Evolutionary conservation across 2,113 vertebrate species (phyloP).

Genomic region (Sceloporus tristichus): DNA sequence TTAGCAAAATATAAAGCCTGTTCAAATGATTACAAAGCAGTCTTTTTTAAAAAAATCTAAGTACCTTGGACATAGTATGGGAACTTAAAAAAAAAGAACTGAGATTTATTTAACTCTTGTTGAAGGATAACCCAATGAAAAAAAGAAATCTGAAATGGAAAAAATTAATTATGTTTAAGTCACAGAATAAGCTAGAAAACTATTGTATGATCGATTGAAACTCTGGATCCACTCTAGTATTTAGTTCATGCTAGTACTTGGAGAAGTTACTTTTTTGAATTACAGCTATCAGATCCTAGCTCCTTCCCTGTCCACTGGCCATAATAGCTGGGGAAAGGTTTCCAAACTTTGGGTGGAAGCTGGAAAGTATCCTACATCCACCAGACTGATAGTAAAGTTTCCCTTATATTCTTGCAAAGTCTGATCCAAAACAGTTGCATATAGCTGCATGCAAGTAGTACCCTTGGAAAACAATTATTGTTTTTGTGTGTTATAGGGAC

Average conservation of each 20-base stretch:
- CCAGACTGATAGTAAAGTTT: slow-evolving; percentile 17
- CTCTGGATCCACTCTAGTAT: not conserved
- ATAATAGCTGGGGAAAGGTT: not conserved
- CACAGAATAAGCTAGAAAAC: not conserved
- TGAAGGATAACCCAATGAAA: not conserved
- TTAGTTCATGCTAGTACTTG: not conserved
- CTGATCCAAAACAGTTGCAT: not conserved
- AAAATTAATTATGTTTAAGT: not conserved
- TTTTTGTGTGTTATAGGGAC: no score
- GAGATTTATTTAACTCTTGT: not conserved
- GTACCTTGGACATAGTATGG: not conserved
- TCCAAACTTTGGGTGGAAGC: not conserved
- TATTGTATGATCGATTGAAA: not conserved
- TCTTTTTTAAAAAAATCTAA: not conserved
- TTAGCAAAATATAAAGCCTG: slow-evolving; percentile 1
- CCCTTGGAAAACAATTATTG: not conserved
- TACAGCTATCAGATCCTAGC: not conserved
- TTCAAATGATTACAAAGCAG: not conserved
- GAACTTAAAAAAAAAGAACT: not conserved
- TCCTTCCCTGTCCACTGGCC: no score
- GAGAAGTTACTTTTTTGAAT: not conserved
- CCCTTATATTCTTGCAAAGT: slow-evolving; percentile 28
- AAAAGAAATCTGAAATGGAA: not conserved
- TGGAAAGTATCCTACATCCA: no score
- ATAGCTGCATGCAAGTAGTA: not conserved